These are phyloP conservation scores for Miichthys miiuy DNA, from an alignment of 2,797 vertebrate genomes.

Conservation along the genomic window DNA sequence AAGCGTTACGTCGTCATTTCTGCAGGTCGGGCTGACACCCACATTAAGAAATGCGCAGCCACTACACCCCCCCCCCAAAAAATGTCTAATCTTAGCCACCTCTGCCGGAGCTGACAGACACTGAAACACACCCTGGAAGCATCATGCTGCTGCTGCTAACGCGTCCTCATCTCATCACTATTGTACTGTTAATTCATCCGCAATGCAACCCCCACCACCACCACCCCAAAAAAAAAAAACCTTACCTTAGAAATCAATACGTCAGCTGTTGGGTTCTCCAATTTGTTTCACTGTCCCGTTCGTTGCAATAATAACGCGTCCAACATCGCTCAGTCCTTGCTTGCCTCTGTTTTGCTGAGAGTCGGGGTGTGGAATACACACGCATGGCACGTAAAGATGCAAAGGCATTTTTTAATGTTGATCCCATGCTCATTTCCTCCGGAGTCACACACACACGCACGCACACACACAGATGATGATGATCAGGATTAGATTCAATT, in stretches of 20 bases:
- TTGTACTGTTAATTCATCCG: neutral
- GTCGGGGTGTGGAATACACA: conserved; percentile 81
- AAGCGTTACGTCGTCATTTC: conserved; percentile 60
- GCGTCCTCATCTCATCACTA: neutral
- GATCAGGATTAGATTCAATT: neutral
- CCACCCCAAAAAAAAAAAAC: conserved; percentile 29
- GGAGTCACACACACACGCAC: neutral
- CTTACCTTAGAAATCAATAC: conserved; percentile 75
- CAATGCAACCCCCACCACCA: conserved; percentile 4
- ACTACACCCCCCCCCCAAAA: conserved; percentile 63
- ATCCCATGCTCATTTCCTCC: conserved; percentile 34
- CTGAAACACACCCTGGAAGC: conserved; percentile 24
- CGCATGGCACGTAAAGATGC: conserved; percentile 83
- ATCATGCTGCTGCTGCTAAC: neutral
- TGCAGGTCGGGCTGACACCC: conserved; percentile 60
- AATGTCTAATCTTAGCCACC: conserved; percentile 66
- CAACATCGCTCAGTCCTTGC: conserved; percentile 65
- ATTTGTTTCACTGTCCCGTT: conserved; percentile 55
- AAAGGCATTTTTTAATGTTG: conserved; percentile 76
- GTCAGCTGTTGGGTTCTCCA: conserved; percentile 27
- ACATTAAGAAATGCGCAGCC: conserved; percentile 78
- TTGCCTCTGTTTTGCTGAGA: conserved; percentile 71
- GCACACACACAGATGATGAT: accelerated
- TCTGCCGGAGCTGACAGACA: conserved; percentile 40
- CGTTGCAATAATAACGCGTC: conserved; percentile 64